Base-by-base conservation (phyloP, 2,797 vertebrate species). In the Pristis pectinata region DNA sequence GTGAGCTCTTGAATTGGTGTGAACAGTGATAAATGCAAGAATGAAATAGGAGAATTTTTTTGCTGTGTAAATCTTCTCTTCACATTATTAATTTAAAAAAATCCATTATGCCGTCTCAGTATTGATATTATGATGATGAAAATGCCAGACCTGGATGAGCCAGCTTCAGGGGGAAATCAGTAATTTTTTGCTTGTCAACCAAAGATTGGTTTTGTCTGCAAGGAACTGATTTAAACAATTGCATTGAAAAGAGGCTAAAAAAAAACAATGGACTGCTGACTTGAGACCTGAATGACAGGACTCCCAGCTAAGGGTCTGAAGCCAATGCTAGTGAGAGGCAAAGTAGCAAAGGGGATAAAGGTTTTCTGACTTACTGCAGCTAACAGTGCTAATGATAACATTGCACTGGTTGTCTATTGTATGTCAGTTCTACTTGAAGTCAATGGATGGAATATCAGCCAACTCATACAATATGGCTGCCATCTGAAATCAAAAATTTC, bases 41-140 rank as follows among this genome's bases (percentile, higher is more conserved):
- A 97, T 97, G 96, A 97, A 97, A 97, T 96, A 96, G 97, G 95
- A 97, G 97, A 97, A 97, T 97, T 97, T 96, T 95, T 95, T 94
- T 3, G 94, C n/a, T 37, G 95, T 95, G 97, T 97, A 97, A 97
- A 97, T 97, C 97, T 97, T 96, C 95, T 96, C 96, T 96, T 95
- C 96, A 95, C 97, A 95, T 97, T 97, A 97, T 97, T 97, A 97
- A 97, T 97, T 97, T 97, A 96, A 95, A 96, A 96, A 95, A 97
- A 95, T 95, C 97, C 96, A 97, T 97, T 96, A 96, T 11, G 85
- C 95, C 96, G 56, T 80, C 61, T 89, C 93, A 95, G 96, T 97
- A 95, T 95, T 7, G 96, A 95, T 96, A 96, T 95, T 96, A 96
- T 76, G 96, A 96, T 95, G 34, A 74, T 74, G 34, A 76, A 94